Evolutionary conservation across 2,113 vertebrate species (phyloP), one percentile per base, ranked within the genome.

Genomic region (Pelvicachromis taeniatus): DNA sequence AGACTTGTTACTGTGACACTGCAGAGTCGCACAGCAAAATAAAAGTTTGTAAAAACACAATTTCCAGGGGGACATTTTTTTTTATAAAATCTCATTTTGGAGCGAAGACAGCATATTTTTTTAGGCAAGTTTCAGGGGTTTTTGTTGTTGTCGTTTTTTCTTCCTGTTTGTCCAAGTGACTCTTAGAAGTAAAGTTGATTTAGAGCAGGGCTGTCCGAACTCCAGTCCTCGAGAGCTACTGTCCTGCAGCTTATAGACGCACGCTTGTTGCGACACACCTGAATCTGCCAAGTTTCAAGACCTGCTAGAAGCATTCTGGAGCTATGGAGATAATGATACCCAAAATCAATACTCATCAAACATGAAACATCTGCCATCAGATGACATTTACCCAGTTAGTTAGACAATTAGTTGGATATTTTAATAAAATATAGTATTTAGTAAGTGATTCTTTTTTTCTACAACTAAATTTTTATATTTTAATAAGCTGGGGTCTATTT

Each of bases 391-490:
- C 59, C 59, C 29, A 29, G 29, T 29, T 29, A 29, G 4, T 29
- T 29, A 29, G 4, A 29, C 33, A 63, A 33, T 63, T 0, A 63
- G 38, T 8, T 63, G 10, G 17, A 63, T 38, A 63, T 63, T 13
- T 38, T 38, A 21, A 5, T 38, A 21, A 63, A 63, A 63, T 63
- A 8, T 63, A 0, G 33, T 63, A 63, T 63, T 59, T 63, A 0
- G 19, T 38, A 61, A 61, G 17, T n/a, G 35, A 63, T 63, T 63
- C 0, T 0, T 63, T 63, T 63, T 63, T 63, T 33, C 6, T 63
- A 21, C 33, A 63, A 10, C 12, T 63, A 21, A 8, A 2, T n/a
- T 63, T 13, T 63, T 38, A 38, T 0, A 0, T 63, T 63, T 63
- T 8, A 63, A 63, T 0, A 63, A 63, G 31, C 59, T 4, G 10